Evolutionary conservation across 53 echinoderm and acorn worm genomes (phyloP).

Genomic region (Paracentrotus lividus): DNA sequence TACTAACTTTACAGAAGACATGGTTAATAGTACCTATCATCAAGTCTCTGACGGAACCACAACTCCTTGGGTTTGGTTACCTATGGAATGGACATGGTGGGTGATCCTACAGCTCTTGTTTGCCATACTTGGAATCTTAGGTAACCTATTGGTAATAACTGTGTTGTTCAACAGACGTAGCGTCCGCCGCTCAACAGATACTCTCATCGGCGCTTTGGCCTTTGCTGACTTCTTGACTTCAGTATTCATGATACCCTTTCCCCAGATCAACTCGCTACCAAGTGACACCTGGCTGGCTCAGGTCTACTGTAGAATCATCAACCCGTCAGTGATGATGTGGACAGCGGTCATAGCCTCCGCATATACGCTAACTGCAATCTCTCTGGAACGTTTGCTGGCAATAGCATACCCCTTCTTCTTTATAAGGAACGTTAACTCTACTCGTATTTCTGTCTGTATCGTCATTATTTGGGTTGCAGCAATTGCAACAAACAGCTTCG

Average conservation of each 20-base stretch:
- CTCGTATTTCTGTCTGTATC: not conserved
- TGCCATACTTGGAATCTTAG: not conserved
- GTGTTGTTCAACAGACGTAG: not conserved
- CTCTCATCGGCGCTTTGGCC: not conserved
- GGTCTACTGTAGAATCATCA: not conserved
- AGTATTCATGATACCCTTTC: not conserved
- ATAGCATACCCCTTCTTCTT: not conserved
- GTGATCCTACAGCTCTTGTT: not conserved
- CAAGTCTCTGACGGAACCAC: too few species aligned
- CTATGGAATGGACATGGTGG: not conserved
- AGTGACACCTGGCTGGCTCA: not conserved
- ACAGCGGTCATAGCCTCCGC: not conserved
- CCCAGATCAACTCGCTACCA: not conserved
- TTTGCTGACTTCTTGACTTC: constrained; percentile 9
- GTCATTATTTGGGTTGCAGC: not conserved
- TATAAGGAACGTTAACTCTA: not conserved
- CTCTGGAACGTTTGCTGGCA: not conserved
- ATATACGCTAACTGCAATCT: not conserved
- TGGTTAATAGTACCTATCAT: too few species aligned
- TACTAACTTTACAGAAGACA: too few species aligned
- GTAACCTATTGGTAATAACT: not conserved
- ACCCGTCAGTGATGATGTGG: not conserved
- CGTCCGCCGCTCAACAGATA: not conserved
- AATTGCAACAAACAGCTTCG: not conserved
- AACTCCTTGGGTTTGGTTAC: not conserved